A percentile compares a stretch with the other conserved stretches of the same genome.
These are phyloP conservation scores for Platycheirus albimanus DNA, from an alignment of 2,888 invertebrate species.

Conservation along the genomic window DNA sequence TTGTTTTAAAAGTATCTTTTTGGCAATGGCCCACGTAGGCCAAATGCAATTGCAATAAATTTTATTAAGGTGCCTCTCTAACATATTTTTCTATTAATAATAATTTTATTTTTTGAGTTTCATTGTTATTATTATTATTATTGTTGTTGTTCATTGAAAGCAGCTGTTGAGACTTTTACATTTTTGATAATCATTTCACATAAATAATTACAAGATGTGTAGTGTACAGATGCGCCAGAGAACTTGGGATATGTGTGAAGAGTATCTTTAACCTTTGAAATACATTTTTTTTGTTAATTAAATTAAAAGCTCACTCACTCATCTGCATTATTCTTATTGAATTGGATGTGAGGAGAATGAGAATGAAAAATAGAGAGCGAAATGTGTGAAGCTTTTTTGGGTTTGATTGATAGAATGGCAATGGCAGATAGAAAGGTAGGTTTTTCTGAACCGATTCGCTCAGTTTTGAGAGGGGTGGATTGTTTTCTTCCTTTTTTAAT, in stretches of 20 bases:
- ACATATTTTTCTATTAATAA: conserved; percentile 43
- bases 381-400: conserved; percentile 10
- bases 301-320: conserved; percentile 20
- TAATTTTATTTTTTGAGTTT: not conserved
- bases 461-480: not conserved
- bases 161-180: conserved; percentile 50
- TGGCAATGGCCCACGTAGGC: conserved; percentile 65
- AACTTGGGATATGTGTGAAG: not conserved
- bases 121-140: conserved; percentile 58
- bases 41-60: conserved; percentile 58
- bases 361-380: not conserved
- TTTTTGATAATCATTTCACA: conserved; percentile 22
- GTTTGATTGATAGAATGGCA: too few species aligned
- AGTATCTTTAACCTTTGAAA: not conserved
- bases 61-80: conserved; percentile 3
- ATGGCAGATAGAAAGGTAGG: not conserved
- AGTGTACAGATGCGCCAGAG: conserved; percentile 6
- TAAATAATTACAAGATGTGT: conserved; percentile 6
- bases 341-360: too few species aligned
- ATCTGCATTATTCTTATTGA: conserved; percentile 6
- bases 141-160: conserved; percentile 12
- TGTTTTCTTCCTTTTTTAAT: not conserved
- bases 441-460: conserved; percentile 25
- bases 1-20: conserved; percentile 26
- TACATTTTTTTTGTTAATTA: conserved; percentile 2